These are phyloP conservation scores for Ivindomyrus marchei DNA, from an alignment of 2,113 vertebrate genomes.

Conservation along the genomic window DNA sequence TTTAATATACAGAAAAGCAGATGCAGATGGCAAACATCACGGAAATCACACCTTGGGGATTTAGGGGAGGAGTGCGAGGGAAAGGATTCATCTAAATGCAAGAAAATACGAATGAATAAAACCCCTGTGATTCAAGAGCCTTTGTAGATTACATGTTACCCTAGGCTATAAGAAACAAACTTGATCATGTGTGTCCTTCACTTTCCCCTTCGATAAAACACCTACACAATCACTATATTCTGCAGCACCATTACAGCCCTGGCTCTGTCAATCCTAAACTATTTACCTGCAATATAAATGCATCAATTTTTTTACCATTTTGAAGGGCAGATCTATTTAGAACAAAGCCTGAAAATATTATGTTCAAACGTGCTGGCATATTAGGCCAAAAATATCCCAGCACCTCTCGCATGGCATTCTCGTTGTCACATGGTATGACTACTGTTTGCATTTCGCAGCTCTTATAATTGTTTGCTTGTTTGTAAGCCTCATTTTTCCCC, in stretches of 20 bases:
- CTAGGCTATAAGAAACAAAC: background rate
- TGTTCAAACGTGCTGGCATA: background rate
- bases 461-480: background rate
- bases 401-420: background rate
- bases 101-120: slow-evolving; percentile 13
- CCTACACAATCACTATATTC: slow-evolving; percentile 8
- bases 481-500: background rate
- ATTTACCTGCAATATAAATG: background rate
- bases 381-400: background rate
- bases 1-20: background rate
- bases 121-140: background rate
- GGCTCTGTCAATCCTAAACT: background rate
- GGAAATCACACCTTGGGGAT: slow-evolving; percentile 10
- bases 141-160: slow-evolving; percentile 6
- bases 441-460: background rate
- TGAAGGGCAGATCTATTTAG: background rate
- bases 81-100: slow-evolving; percentile 8
- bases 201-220: background rate
- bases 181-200: background rate
- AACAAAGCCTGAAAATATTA: background rate
- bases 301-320: background rate
- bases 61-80: background rate
- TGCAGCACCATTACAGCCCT: background rate
- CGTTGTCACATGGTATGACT: background rate
- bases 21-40: background rate